phyloP scores from a whole-genome alignment of 2,888 invertebrate species.

The Ochropleura leucogaster region DNA sequence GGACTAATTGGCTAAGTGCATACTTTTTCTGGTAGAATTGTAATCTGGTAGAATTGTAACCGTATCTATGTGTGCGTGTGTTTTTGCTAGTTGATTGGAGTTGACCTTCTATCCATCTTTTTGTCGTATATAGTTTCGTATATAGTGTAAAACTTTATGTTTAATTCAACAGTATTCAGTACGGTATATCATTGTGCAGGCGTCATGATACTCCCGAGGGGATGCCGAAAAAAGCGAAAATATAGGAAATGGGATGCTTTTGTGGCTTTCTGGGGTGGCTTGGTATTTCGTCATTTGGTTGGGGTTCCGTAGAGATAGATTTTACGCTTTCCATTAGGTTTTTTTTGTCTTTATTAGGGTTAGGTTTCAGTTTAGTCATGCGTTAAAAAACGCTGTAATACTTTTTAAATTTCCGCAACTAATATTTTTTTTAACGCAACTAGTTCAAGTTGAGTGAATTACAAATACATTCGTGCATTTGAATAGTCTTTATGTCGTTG shows the following conservation, averaged over 20 bases:
- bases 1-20: not conserved
- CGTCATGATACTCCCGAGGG: slow-evolving; percentile 52
- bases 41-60: too few relatives aligned
- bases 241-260: slow-evolving; percentile 32
- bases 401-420: too few relatives aligned
- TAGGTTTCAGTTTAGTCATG: not conserved
- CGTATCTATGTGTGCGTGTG: not conserved
- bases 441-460: too few relatives aligned
- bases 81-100: not conserved
- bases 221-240: slow-evolving; percentile 36
- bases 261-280: slow-evolving; percentile 26
- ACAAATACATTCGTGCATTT: too few relatives aligned
- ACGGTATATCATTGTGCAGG: slow-evolving; percentile 60
- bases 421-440: too few relatives aligned
- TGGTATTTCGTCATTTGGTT: slow-evolving; percentile 24
- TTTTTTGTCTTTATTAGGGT: not conserved
- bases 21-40: not conserved
- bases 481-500: too few relatives aligned
- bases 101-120: not conserved
- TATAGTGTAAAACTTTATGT: slow-evolving; percentile 55
- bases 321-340: not conserved
- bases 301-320: slow-evolving; percentile 9
- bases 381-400: too few relatives aligned
- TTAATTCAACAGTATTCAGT: slow-evolving; percentile 59
- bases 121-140: slow-evolving; percentile 39